Base-by-base conservation (phyloP, 2,888 invertebrate genomes). In the Shargacucullia verbasci region DNA sequence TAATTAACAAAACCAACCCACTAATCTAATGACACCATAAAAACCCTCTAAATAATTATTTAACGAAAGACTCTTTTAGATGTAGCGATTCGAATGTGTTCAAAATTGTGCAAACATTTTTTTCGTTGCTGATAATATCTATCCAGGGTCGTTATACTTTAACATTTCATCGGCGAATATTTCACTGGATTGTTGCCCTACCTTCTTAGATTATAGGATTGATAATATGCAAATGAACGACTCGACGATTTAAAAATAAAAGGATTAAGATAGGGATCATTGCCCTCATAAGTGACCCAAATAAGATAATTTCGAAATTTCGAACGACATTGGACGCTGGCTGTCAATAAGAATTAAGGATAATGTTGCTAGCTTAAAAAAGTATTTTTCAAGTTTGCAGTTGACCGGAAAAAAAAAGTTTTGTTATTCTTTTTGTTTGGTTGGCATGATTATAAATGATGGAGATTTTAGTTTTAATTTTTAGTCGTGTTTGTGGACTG, bases 221-320 rank as follows among this genome's bases (percentile, higher is more conserved):
- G 92, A 92, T 92, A 91, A 92, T 86, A 92, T 92, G 91, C 87
- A 91, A 91, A 92, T 90, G 84, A 87, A 85, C 70, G 74, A 84
- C 73, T 79, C 87, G 85, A 85, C 86, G 88, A 89, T 87, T 85
- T 85, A 79, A 86, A 88, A 91, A 90, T 86, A 90, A 90, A 91
- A 88, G 87, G 82, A 86, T 88, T 86, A 86, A 80, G 73, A 65
- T 67, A 58, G 82, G 80, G 92, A 88, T 89, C 91, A 79, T 83
- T 89, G 90, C 78, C 88, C 91, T 85, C 78, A 76, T 82, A 87
- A 88, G 83, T 92, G 91, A 92, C 92, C 92, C 88, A 92, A 91
- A 91, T 92, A 92, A 91, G 86, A 90, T 88, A 87, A 20, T 20
- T 20, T 20, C 20, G 20, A 20, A n/a, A 90, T 85, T 84, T 84